Base-by-base conservation (phyloP, 2,888 invertebrate genomes). In the Epiblema foenella region DNA sequence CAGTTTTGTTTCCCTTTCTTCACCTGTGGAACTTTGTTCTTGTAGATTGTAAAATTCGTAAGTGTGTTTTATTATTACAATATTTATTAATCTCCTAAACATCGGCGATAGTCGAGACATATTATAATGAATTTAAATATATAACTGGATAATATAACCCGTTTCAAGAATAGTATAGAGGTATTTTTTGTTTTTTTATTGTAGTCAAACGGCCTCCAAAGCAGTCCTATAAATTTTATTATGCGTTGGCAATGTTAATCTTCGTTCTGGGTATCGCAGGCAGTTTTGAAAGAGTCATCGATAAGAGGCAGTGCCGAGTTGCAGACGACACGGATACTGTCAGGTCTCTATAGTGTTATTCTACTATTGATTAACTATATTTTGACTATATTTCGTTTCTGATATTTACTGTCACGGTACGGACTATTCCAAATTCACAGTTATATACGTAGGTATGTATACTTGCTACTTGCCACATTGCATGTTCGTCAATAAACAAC, bases 291-390 rank as follows among this genome's bases (percentile, higher is more conserved):
- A 81, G 78, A 82, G 81, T 78, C 75, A 71, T 72, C 80, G 83
- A 83, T 83, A 83, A 83, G 81, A 72, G 77, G 76, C 74, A 77
- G 78, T 79, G 79, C 72, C 79, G 80, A n/a, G n/a, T n/a, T n/a
- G n/a, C n/a, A n/a, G n/a, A 79, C 84, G 83, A 89, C 88, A 88
- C 89, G 89, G 89, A 89, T 89, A 81, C 82, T 83, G 78, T 73
- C 83, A 78, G 74, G 75, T 64, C 73, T 76, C 75, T 69, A 75
- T 73, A 73, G 75, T 75, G 78, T 74, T 76, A 24, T 83, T 37
- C 51, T 52, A 37, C 51, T 63, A 63, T 51, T 51, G 79, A 81
- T 77, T 77, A n/a, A n/a, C n/a, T n/a, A n/a, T n/a, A n/a, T n/a
- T n/a, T n/a, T n/a, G n/a, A n/a, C n/a, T n/a, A n/a, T n/a, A n/a